These are phyloP conservation scores for Cheilosia grossa DNA, from an alignment of 2,888 invertebrate species.

Conservation along the genomic window DNA sequence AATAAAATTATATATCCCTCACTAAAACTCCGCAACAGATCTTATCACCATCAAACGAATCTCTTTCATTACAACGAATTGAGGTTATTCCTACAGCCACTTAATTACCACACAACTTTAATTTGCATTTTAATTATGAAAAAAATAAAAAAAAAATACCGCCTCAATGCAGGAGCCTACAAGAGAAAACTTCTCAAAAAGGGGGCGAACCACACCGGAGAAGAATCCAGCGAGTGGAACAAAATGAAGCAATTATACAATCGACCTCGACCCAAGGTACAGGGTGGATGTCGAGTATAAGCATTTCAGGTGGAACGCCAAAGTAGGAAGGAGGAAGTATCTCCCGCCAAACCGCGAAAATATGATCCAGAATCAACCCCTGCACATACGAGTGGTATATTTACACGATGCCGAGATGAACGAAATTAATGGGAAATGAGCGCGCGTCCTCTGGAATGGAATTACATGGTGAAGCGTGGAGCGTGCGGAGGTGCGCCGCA, in stretches of 20 bases:
- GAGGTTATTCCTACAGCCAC: constrained; percentile 27
- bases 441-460: not conserved
- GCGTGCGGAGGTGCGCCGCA: not conserved
- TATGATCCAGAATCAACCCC: constrained; percentile 33
- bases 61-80: constrained; percentile 22
- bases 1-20: not conserved
- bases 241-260: constrained; percentile 60
- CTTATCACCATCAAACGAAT: constrained; percentile 1
- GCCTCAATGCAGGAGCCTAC: constrained; percentile 2
- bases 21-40: not conserved
- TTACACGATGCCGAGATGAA: constrained; percentile 19
- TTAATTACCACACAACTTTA: constrained; percentile 49
- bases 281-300: not conserved
- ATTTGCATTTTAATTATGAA: constrained; percentile 61
- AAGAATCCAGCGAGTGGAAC: constrained; percentile 25
- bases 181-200: constrained; percentile 8
- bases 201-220: not conserved
- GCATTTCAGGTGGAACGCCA: not conserved
- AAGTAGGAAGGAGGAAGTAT: not conserved
- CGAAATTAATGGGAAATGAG: constrained; percentile 11
- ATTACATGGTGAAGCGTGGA: not conserved
- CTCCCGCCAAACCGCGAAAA: constrained; percentile 3
- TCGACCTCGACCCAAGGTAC: constrained; percentile 42
- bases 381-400: constrained; percentile 15
- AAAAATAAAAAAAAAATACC: constrained; percentile 44